These are phyloP conservation scores for Nyctereutes procyonoides DNA, from an alignment of 2,113 vertebrate species.

Conservation along the genomic window DNA sequence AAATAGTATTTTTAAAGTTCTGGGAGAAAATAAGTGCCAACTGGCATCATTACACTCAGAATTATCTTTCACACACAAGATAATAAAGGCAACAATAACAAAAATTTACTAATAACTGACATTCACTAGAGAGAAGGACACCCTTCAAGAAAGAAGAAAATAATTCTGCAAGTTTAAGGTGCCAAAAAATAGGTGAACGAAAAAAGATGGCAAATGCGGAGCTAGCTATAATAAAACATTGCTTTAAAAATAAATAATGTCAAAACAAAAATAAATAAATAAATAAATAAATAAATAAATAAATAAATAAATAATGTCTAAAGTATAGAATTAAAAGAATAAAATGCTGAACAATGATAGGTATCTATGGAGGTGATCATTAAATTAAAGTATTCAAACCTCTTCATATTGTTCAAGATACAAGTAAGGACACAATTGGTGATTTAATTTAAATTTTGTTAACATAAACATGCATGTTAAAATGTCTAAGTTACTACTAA, in stretches of 20 bases:
- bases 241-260: background rate
- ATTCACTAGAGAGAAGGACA: background rate
- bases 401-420: background rate
- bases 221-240: background rate
- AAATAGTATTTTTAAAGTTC: conserved; percentile 6
- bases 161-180: background rate
- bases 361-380: background rate
- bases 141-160: background rate
- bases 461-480: background rate
- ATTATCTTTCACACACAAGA: background rate
- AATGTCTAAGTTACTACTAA: background rate
- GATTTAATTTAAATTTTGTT: conserved; percentile 13
- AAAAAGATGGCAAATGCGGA: background rate
- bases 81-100: background rate
- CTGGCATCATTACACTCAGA: background rate
- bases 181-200: background rate
- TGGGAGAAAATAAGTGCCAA: background rate
- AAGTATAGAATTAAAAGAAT: background rate
- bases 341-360: background rate
- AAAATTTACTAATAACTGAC: background rate
- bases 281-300: background rate
- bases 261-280: too few species aligned
- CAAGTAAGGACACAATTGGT: background rate
- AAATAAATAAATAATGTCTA: background rate
- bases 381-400: background rate